phyloP scores from a whole-genome alignment of 1,140 invertebrate genomes.

The Idris sp. region DNA sequence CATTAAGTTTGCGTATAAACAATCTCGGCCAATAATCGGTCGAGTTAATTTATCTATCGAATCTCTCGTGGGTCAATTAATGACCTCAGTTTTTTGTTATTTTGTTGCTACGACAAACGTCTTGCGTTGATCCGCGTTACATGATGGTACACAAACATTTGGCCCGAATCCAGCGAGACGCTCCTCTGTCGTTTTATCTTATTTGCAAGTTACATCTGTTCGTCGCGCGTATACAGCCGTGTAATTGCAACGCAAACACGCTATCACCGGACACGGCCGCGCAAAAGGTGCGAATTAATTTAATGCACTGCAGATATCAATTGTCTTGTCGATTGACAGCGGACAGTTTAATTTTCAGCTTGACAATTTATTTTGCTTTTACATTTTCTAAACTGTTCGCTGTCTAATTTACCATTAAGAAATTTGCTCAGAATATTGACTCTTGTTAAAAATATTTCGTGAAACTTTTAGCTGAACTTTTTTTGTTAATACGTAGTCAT shows the following conservation, averaged over 20 bases:
- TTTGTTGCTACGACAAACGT: constrained; percentile 32
- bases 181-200: constrained; percentile 62
- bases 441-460: too few species aligned
- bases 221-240: constrained; percentile 55
- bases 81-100: constrained; percentile 51
- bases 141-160: constrained; percentile 65
- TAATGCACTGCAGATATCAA: constrained; percentile 39
- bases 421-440: too few species aligned
- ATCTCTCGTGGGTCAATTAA: too few species aligned
- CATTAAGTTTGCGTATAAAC: too few species aligned
- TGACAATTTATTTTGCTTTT: too few species aligned
- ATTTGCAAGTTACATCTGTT: constrained; percentile 67
- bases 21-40: too few species aligned
- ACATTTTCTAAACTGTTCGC: too few species aligned
- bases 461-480: too few species aligned
- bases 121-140: constrained; percentile 45
- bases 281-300: constrained; percentile 59
- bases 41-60: too few species aligned
- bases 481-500: too few species aligned
- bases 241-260: constrained; percentile 62
- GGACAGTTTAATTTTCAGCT: too few species aligned
- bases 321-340: constrained; percentile 34
- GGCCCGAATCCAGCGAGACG: constrained; percentile 66
- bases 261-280: constrained; percentile 47
- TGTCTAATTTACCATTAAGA: too few species aligned